A percentile compares a stretch with the other conserved stretches of the same genome.
Conservation (phyloP, 2,113 vertebrate genomes). For the Urocynchramus pylzowi region DNA sequence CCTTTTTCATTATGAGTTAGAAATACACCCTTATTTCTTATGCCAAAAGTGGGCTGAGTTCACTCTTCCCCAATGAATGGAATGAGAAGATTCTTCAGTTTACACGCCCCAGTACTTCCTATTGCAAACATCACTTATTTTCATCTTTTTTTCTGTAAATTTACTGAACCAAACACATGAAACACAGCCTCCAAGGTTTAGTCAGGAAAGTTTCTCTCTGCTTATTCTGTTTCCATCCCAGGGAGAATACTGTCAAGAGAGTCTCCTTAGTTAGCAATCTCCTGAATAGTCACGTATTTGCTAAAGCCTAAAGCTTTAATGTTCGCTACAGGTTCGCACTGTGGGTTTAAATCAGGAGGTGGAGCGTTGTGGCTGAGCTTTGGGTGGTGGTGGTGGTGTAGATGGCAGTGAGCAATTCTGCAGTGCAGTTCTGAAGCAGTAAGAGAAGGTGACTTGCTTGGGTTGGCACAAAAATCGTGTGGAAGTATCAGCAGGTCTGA, state of each 20-base stretch:
- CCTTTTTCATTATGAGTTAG: not conserved
- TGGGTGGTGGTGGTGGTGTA: not conserved
- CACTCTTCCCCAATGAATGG: not conserved
- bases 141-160: not conserved
- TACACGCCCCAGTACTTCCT: not conserved
- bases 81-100: not conserved
- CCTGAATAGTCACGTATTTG: not conserved
- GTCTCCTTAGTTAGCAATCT: not conserved
- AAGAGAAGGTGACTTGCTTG: not conserved
- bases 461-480: not conserved
- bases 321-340: rapidly evolving
- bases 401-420: not conserved
- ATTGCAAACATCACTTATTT: not conserved
- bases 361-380: rapidly evolving
- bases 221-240: not conserved
- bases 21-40: not conserved
- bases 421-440: not conserved
- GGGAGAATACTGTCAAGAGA: not conserved
- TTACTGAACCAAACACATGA: not conserved
- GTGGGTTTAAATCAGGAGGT: not conserved
- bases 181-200: not conserved
- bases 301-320: not conserved
- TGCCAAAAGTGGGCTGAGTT: slow-evolving; percentile 47
- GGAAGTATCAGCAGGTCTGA: not conserved
- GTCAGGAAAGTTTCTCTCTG: not conserved